Conservation (phyloP, 2,113 vertebrate species). For the Saiga tatarica region DNA sequence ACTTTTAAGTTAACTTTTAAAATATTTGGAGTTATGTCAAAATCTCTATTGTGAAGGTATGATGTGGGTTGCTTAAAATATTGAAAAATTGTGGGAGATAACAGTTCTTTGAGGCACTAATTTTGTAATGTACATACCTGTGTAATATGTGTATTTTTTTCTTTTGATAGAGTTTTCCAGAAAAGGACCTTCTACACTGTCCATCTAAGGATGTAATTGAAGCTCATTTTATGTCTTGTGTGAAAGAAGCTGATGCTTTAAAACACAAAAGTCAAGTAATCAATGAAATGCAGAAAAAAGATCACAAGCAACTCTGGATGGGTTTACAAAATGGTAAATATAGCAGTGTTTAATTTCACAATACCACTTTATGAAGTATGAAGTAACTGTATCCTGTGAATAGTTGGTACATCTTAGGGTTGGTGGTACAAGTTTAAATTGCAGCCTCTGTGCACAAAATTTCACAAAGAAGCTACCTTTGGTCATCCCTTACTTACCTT, state of each 20-base stretch:
- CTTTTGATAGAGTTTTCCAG: conserved; percentile 92
- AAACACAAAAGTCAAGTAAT: conserved; percentile 99
- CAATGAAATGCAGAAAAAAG: conserved; percentile 99
- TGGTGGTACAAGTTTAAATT: not conserved
- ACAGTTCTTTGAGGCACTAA: not conserved
- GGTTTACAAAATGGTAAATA: conserved; percentile 96
- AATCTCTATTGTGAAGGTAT: not conserved
- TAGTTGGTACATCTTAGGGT: not conserved
- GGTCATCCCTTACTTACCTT: not conserved
- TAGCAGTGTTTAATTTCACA: not conserved
- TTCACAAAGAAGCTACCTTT: not conserved
- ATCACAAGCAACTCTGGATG: conserved; percentile 99
- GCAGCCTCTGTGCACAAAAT: not conserved
- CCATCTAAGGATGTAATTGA: conserved; percentile 93
- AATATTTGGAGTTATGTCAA: not conserved
- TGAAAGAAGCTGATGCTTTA: conserved; percentile 98
- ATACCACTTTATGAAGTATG: not conserved
- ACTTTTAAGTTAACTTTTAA: conserved; percentile 34
- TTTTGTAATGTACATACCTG: not conserved
- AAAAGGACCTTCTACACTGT: conserved; percentile 94
- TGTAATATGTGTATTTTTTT: conserved; percentile 38
- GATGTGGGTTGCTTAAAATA: not conserved
- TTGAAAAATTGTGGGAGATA: not conserved
- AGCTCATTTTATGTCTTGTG: conserved; percentile 98
- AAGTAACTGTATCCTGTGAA: not conserved